Evolutionary conservation across 2,888 invertebrate genomes (phyloP).

Genomic region (Oscheius sp.): DNA sequence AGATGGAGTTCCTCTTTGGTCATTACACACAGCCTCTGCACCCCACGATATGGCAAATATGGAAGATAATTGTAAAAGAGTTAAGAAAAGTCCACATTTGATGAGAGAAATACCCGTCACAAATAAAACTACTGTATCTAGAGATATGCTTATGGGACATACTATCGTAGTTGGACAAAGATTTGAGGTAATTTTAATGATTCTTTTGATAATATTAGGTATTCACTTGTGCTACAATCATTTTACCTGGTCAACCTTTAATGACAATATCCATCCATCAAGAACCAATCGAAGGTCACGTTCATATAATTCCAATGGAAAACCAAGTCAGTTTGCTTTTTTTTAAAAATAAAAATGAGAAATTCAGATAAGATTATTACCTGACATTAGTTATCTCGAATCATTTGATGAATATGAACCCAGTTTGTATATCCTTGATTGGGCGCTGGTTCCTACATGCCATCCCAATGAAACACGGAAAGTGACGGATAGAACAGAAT

Average conservation of each 20-base stretch:
- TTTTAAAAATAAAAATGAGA: neutral
- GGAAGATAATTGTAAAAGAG: constrained; percentile 55
- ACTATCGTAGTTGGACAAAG: constrained; percentile 42
- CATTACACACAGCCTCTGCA: constrained; percentile 49
- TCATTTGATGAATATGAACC: constrained; percentile 42
- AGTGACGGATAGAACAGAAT: constrained; percentile 45
- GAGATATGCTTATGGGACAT: constrained; percentile 47
- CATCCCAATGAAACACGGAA: constrained; percentile 27
- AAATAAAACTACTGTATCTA: constrained; percentile 39
- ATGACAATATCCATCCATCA: constrained; percentile 51
- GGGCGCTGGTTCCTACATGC: constrained; percentile 54
- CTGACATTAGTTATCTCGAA: constrained; percentile 53
- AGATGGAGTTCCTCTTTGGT: constrained; percentile 42
- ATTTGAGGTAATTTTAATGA: constrained; percentile 8
- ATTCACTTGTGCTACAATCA: constrained; percentile 55
- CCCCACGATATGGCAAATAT: constrained; percentile 59
- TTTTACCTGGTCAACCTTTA: constrained; percentile 48
- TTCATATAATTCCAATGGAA: constrained; percentile 43
- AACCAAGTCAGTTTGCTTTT: constrained; percentile 4
- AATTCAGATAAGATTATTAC: constrained; percentile 49
- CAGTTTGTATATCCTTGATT: constrained; percentile 47
- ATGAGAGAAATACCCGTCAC: constrained; percentile 46
- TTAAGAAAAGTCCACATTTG: constrained; percentile 52
- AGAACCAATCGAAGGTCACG: constrained; percentile 56
- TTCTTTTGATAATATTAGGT: constrained; percentile 38